Evolutionary conservation across 2,888 invertebrate genomes (phyloP).

Genomic region (Lepas anatifera): DNA sequence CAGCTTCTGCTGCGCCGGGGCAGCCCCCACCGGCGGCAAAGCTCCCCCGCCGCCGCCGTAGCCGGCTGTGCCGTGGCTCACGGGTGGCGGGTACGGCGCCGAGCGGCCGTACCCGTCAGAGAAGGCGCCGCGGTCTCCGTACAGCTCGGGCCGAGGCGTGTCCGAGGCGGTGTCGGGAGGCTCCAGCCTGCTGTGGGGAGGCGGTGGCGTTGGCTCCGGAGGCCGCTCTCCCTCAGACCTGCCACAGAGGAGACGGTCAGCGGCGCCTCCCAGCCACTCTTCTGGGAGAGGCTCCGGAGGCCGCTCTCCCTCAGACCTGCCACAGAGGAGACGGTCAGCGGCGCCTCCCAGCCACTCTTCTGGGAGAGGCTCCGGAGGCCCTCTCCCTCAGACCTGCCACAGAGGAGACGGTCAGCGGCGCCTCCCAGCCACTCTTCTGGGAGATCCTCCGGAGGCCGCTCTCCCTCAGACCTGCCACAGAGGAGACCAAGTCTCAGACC

Average conservation of each 20-base stretch:
- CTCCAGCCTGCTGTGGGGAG: background rate
- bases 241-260: background rate
- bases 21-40: background rate
- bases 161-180: background rate
- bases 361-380: background rate
- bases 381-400: background rate
- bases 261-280: too few species aligned
- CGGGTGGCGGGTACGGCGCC: background rate
- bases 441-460: background rate
- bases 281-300: background rate
- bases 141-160: background rate
- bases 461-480: background rate
- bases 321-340: background rate
- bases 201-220: background rate
- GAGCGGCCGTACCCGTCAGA: background rate
- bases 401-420: background rate
- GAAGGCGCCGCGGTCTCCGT: background rate
- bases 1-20: background rate
- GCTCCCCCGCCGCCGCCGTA: background rate
- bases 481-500: too few species aligned
- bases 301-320: background rate
- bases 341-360: too few species aligned
- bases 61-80: background rate
- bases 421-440: too few species aligned
- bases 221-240: background rate